These are phyloP conservation scores for Salvelinus namaycush DNA, from an alignment of 2,113 vertebrate genomes.

Conservation along the genomic window DNA sequence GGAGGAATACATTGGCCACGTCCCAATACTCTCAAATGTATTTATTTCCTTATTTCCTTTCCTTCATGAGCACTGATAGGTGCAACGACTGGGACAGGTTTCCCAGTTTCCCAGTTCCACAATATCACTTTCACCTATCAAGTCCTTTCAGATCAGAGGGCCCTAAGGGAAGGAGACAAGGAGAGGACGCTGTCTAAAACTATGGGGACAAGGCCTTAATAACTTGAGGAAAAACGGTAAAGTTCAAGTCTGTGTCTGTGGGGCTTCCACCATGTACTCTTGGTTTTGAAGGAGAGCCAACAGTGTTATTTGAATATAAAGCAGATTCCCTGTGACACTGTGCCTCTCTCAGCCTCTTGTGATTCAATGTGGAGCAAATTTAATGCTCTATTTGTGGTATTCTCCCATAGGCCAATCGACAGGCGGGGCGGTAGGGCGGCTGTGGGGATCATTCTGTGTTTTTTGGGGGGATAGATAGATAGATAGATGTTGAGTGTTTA, in stretches of 20 bases:
- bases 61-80: background rate
- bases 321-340: slow-evolving; percentile 36
- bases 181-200: background rate
- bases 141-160: background rate
- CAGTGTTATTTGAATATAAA: slow-evolving; percentile 33
- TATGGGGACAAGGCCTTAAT: background rate
- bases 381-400: slow-evolving; percentile 76
- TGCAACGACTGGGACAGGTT: background rate
- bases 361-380: slow-evolving; percentile 69
- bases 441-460: slow-evolving; percentile 19
- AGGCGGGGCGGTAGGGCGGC: slow-evolving; percentile 37
- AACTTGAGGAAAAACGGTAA: background rate
- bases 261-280: slow-evolving; percentile 16
- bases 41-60: background rate
- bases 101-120: background rate
- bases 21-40: background rate
- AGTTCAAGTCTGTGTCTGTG: slow-evolving; percentile 6
- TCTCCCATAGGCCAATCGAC: slow-evolving; percentile 63
- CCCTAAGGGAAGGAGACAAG: background rate
- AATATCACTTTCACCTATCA: background rate
- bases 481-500: no score
- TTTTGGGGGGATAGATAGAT: background rate
- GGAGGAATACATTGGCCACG: background rate
- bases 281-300: slow-evolving; percentile 39
- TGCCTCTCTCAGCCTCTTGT: slow-evolving; percentile 28